Conservation (phyloP, 2,797 vertebrate species). For the Sitta carolinensis region DNA sequence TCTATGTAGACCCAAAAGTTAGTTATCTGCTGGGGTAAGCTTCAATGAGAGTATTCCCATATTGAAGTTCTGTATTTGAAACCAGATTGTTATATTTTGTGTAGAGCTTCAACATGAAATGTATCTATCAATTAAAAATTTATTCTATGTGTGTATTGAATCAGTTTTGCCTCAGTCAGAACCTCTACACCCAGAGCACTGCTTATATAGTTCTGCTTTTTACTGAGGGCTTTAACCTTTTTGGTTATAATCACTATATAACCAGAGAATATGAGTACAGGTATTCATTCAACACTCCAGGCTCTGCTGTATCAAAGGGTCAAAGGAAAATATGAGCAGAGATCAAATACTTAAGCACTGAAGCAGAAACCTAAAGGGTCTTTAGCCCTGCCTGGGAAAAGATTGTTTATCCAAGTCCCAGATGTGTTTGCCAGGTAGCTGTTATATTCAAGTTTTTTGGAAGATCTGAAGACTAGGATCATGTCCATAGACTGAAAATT, state of each 20-base stretch:
- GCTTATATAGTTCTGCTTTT: not conserved
- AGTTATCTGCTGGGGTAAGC: not conserved
- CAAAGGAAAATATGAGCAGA: not conserved
- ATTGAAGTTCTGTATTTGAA: not conserved
- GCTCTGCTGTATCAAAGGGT: not conserved
- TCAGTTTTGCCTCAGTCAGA: not conserved
- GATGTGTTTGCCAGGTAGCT: not conserved
- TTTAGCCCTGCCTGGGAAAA: not conserved
- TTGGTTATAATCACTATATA: not conserved
- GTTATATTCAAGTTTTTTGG: not conserved
- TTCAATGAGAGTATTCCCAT: not conserved
- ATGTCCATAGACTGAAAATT: not conserved
- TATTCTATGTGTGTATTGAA: not conserved
- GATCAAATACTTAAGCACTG: not conserved
- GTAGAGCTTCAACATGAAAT: not conserved
- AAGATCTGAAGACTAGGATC: not conserved
- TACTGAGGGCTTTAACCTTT: not conserved
- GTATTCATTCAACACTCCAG: not conserved
- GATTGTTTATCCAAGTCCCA: not conserved
- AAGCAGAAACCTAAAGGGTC: not conserved
- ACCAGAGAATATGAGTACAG: not conserved
- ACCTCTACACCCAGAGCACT: not conserved
- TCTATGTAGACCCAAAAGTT: not conserved
- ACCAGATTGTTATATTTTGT: not conserved
- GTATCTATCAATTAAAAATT: not conserved